Conservation (phyloP, 2,113 vertebrate genomes). For the Caretta caretta region DNA sequence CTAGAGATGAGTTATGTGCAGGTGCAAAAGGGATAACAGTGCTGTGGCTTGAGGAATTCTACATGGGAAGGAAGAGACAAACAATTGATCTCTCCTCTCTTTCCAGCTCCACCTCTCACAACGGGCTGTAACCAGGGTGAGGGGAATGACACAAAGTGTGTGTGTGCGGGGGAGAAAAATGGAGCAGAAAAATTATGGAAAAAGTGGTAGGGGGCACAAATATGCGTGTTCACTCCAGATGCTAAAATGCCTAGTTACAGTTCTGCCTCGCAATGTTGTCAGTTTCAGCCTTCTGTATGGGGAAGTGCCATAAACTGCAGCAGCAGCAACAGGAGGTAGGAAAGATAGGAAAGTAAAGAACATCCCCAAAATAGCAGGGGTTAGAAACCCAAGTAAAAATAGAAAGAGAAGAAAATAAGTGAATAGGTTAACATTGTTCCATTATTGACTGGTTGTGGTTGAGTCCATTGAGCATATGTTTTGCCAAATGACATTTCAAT, state of each 20-base stretch:
- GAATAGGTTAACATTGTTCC: fast-evolving
- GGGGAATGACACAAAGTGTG: too few relatives aligned
- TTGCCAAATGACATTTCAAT: not conserved
- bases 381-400: not conserved
- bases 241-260: too few relatives aligned
- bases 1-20: not conserved
- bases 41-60: not conserved
- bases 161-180: too few relatives aligned
- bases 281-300: not conserved
- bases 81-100: not conserved
- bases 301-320: not conserved
- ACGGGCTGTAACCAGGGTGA: not conserved
- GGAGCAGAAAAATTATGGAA: too few relatives aligned
- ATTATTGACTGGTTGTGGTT: not conserved
- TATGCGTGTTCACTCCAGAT: too few relatives aligned
- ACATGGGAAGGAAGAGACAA: not conserved
- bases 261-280: not conserved
- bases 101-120: not conserved
- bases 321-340: not conserved
- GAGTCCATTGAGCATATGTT: not conserved
- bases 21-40: not conserved
- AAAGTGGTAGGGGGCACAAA: too few relatives aligned
- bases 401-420: not conserved
- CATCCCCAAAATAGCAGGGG: too few relatives aligned
- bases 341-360: not conserved